Base-by-base conservation (phyloP, 2,797 vertebrate genomes). In the Gephyroberyx darwinii region DNA sequence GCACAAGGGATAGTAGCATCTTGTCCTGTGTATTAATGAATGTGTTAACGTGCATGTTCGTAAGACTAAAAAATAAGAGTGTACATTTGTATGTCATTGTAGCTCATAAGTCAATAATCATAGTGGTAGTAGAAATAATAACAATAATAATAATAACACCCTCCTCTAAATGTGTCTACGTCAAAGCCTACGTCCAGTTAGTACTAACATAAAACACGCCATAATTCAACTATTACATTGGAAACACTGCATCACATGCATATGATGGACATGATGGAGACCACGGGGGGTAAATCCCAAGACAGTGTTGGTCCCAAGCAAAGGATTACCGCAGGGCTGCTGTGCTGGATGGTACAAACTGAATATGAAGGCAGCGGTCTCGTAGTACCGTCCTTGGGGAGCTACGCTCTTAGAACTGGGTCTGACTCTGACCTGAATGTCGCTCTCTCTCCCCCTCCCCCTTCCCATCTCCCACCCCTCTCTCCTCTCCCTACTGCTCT, bases 351-450 rank as follows among this genome's bases (percentile, higher is more conserved):
- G 81, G 66, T 84, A 85, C 62, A 79, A 89, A 76, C 73, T 89
- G 87, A 89, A 91, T 91, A 90, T 87, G 89, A 88, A 91, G 88
- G 86, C 65, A 35, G 74, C 2, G 80, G 88, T 89, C 81, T 86
- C 73, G 80, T 85, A 89, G 84, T 82, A 75, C 79, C 56, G 61
- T 89, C 90, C 91, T 86, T 65, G 8, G 91, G 89, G 90, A 91
- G 67, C 2, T 3, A 37, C 77, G 85, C 88, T 89, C 77, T 83
- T 83, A 68, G 79, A 93, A 92, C 68, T 93, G 90, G 90, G 92
- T 93, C 90, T 93, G 84, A 88, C 81, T 90, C 86, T 93, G 91
- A 92, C 92, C 92, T 92, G 84, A 82, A 93, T 93, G 82, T 83
- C 76, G 84, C 82, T 88, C 74, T 69, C 64, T 74, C 71, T 71